Base-by-base conservation (phyloP, 2,797 vertebrate species). In the Carduelis carduelis region DNA sequence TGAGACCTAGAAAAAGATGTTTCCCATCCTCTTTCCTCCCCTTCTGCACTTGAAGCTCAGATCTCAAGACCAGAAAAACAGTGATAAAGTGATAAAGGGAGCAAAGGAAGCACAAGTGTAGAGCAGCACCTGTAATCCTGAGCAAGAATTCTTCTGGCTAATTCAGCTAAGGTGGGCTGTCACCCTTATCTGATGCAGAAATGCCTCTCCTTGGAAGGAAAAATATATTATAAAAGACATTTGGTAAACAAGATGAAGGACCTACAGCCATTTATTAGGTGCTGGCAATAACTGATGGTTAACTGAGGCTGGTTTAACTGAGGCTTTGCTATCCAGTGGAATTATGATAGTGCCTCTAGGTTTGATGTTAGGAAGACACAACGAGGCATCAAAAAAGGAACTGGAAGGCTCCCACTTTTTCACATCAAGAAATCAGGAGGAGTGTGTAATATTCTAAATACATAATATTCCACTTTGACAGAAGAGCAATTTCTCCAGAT, bases 281-380 rank as follows among this genome's bases (percentile, higher is more conserved):
- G 0, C 7, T 77, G 11, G 23, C 37, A 66, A 16, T 53, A 69
- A 63, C 3, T 44, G 4, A 5, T 34, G 91, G 26, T 64, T 68
- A 81, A 18, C 9, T 16, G 39, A 81, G 12, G 8, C 4, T 83
- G n/a, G 26, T 24, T 64, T 68, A 81, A 18, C 9, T 16, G 39
- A 81, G 12, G 8, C 4, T 83, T 70, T 50, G 30, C 34, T 32
- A 14, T 19, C 41, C 35, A 35, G 16, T 3, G 23, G 22, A 39
- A 6, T 47, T 61, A 20, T 35, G n/a, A 39, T 8, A 61, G 3
- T 24, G 4, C 24, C 26, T 71, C 13, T 21, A 13, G 6, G 35
- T 78, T 39, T 71, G 7, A 46, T n/a, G 37, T 3, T 14, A 81
- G 30, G 43, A 60, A 66, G 13, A 10, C n/a, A 37, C 0, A 0